Conservation (phyloP, 2,888 invertebrate genomes). For the Apodemia zela region DNA sequence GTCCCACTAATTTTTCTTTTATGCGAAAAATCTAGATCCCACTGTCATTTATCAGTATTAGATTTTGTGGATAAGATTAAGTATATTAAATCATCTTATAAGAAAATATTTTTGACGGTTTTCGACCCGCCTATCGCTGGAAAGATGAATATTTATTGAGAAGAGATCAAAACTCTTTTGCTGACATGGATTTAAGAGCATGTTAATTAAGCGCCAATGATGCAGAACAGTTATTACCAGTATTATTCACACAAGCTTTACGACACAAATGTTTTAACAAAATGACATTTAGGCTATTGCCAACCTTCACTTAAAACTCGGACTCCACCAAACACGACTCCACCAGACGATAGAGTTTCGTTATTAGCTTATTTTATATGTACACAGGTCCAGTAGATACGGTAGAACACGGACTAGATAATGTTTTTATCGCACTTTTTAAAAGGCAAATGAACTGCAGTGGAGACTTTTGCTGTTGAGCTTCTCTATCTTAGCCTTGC, state of each 20-base stretch:
- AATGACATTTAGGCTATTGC: not conserved
- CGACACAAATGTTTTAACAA: not conserved
- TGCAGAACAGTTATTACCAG: slow-evolving; percentile 8
- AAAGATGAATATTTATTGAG: not conserved
- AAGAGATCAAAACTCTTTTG: not conserved
- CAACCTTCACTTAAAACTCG: not conserved
- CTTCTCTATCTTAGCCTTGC: not conserved
- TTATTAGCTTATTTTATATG: too few species aligned
- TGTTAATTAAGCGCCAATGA: slow-evolving; percentile 8
- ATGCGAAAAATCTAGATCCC: too few species aligned
- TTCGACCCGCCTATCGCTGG: too few species aligned
- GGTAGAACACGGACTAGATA: not conserved
- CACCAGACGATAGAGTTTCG: too few species aligned
- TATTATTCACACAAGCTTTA: slow-evolving; percentile 5
- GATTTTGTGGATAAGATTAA: too few species aligned
- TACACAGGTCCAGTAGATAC: too few species aligned
- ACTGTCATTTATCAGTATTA: too few species aligned
- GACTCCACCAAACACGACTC: not conserved
- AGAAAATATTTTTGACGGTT: not conserved
- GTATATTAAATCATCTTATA: too few species aligned
- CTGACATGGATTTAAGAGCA: not conserved
- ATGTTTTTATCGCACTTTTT: not conserved
- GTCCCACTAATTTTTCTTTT: too few species aligned
- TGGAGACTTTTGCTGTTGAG: not conserved
- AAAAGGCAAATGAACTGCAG: too few species aligned